A percentile compares a stretch with the other conserved stretches of the same genome.
These are phyloP conservation scores for Miichthys miiuy DNA, from an alignment of 2,797 vertebrate genomes.

Conservation along the genomic window DNA sequence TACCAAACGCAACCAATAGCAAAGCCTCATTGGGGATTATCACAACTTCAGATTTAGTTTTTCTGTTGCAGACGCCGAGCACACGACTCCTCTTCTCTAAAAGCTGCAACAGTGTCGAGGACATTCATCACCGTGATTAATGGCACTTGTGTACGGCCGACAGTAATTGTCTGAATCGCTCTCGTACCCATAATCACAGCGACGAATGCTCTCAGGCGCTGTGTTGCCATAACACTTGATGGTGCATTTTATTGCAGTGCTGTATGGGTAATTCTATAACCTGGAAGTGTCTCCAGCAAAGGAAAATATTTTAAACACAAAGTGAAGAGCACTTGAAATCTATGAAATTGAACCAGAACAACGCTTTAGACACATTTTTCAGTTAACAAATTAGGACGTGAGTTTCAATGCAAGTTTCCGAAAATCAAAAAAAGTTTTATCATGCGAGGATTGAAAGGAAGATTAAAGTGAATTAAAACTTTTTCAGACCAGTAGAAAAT, in stretches of 20 bases:
- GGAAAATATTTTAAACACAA: not conserved
- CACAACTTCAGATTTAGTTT: not conserved
- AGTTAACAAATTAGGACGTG: not conserved
- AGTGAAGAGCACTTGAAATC: constrained; percentile 17
- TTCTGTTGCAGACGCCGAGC: too few relatives aligned
- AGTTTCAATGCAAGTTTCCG: not conserved
- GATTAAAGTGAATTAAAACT: not conserved
- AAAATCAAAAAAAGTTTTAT: not conserved
- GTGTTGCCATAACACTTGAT: constrained; percentile 19
- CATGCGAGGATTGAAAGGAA: constrained; percentile 4
- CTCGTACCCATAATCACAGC: constrained; percentile 22
- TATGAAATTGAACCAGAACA: not conserved
- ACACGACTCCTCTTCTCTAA: not conserved
- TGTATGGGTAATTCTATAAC: constrained; percentile 17
- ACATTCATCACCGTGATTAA: constrained; percentile 47
- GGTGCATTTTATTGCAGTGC: constrained; percentile 23
- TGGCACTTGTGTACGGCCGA: constrained; percentile 25
- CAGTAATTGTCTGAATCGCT: constrained; percentile 34
- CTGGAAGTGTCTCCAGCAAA: not conserved
- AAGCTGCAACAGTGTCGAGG: not conserved
- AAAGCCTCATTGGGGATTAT: not conserved
- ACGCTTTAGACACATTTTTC: not conserved
- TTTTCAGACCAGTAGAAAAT: not conserved
- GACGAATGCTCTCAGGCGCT: constrained; percentile 5
- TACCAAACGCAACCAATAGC: constrained; percentile 31